Evolutionary conservation across 2,888 invertebrate genomes (phyloP).

Genomic region (Onchidella celtica): DNA sequence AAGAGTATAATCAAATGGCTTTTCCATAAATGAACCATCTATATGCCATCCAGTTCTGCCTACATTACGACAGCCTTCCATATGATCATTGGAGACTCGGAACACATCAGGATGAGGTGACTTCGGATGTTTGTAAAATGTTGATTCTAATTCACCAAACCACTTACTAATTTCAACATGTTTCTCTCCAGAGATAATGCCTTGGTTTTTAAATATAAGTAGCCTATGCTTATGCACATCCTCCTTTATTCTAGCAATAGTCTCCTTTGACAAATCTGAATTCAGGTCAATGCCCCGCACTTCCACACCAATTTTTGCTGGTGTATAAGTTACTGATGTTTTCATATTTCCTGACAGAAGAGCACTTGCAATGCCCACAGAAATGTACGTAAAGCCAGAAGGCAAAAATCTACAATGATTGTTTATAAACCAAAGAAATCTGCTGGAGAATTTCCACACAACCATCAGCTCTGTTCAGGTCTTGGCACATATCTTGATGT

Average conservation of each 20-base stretch:
- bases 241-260: slow-evolving; percentile 64
- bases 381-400: no score
- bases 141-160: slow-evolving; percentile 76
- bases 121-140: slow-evolving; percentile 75
- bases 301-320: slow-evolving; percentile 64
- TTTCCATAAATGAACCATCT: slow-evolving; percentile 75
- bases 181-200: slow-evolving; percentile 64
- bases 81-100: slow-evolving; percentile 72
- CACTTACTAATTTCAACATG: slow-evolving; percentile 69
- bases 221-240: slow-evolving; percentile 70
- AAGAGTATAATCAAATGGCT: slow-evolving; percentile 71
- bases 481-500: no score
- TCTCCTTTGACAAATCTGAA: slow-evolving; percentile 57
- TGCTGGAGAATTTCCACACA: no score
- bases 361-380: no score
- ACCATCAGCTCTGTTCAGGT: no score
- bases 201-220: slow-evolving; percentile 74
- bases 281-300: slow-evolving; percentile 68
- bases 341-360: no score
- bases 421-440: no score
- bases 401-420: no score
- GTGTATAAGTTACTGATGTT: slow-evolving; percentile 19
- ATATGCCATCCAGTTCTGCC: slow-evolving; percentile 78
- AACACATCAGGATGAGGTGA: slow-evolving; percentile 76
- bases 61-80: slow-evolving; percentile 74